Conservation (phyloP, 2,888 invertebrate genomes). For the Zele albiditarsus region DNA sequence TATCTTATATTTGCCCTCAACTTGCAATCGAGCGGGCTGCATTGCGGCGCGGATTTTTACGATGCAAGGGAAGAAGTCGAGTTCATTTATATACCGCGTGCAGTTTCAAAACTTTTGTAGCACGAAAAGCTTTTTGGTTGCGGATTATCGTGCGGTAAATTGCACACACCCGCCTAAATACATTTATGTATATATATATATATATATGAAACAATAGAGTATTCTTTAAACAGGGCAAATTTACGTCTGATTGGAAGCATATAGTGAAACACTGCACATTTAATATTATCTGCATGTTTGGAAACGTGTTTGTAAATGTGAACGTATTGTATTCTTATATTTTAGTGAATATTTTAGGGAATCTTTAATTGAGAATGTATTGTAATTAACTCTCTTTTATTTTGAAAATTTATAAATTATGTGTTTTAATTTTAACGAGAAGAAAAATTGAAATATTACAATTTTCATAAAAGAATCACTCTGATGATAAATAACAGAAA, state of each 20-base stretch:
- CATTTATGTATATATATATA: not conserved
- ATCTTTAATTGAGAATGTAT: too few species aligned
- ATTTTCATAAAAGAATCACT: too few species aligned
- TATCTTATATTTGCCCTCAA: conserved; percentile 46
- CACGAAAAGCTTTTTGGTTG: conserved; percentile 39
- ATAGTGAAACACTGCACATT: not conserved
- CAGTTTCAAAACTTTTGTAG: conserved; percentile 35
- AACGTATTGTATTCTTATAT: too few species aligned
- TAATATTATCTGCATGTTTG: too few species aligned
- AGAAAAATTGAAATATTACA: too few species aligned
- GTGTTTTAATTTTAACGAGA: too few species aligned
- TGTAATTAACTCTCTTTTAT: too few species aligned
- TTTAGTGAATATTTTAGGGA: too few species aligned
- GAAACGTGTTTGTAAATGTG: too few species aligned
- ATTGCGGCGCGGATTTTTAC: conserved; percentile 53
- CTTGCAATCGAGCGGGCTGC: conserved; percentile 54
- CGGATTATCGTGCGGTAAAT: conserved; percentile 39
- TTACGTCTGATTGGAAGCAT: not conserved
- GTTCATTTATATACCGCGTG: conserved; percentile 23
- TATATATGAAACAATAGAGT: conserved; percentile 1
- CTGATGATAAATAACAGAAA: too few species aligned
- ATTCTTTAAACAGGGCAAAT: not conserved
- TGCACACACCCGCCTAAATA: conserved; percentile 17
- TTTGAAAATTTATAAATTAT: too few species aligned
- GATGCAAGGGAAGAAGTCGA: conserved; percentile 34